Percentiles rank a stretch among this genome's conserved stretches.
These are phyloP conservation scores for Engystomops pustulosus DNA, from an alignment of 2,113 vertebrate species.

Conservation along the genomic window DNA sequence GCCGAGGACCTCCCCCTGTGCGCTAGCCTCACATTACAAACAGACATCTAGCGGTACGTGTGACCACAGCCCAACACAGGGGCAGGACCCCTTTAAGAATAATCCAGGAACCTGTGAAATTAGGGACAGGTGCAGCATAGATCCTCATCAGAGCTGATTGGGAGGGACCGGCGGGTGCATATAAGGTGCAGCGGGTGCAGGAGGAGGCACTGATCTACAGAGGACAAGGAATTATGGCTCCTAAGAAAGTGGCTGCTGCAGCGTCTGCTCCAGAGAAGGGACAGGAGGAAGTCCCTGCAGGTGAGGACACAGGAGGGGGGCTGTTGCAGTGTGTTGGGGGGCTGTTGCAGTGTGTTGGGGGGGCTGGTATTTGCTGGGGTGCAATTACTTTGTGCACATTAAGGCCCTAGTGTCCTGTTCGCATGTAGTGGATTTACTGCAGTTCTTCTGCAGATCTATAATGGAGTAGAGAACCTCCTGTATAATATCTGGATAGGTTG, in stretches of 20 bases:
- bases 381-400: too few relatives aligned
- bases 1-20: too few relatives aligned
- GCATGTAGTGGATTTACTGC: too few relatives aligned
- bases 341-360: too few relatives aligned
- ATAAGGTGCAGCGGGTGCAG: background rate
- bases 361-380: too few relatives aligned
- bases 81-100: background rate
- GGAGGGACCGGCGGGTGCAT: background rate
- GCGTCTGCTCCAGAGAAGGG: background rate
- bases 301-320: background rate
- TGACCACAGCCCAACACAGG: too few relatives aligned
- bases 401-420: too few relatives aligned
- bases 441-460: too few relatives aligned
- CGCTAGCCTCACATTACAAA: too few relatives aligned
- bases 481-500: too few relatives aligned
- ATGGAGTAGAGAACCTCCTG: too few relatives aligned
- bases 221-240: conserved; percentile 5
- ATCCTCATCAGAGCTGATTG: background rate
- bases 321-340: background rate
- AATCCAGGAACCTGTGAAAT: background rate
- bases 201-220: background rate
- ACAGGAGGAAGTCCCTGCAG: background rate
- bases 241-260: conserved; percentile 34
- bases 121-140: background rate
- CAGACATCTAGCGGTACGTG: too few relatives aligned